Evolutionary conservation across 2,797 vertebrate genomes (phyloP).

Genomic region (Pantherophis vulpinus): DNA sequence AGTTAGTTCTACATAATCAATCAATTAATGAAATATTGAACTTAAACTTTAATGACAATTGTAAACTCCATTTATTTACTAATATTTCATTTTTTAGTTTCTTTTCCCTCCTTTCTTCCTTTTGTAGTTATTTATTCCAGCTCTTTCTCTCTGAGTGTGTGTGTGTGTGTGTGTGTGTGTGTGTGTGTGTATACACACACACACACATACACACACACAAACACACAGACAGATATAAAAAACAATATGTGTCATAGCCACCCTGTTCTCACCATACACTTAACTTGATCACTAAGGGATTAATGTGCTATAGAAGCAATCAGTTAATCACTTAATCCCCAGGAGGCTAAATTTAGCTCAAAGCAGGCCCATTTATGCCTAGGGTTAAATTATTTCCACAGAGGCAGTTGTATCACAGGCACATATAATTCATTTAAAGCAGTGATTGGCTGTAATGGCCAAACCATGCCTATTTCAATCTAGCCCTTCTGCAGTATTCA

Average conservation of each 20-base stretch:
- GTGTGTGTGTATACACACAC: background rate
- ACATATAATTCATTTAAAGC: background rate
- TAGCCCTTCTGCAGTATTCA: background rate
- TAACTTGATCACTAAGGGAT: background rate
- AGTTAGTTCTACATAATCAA: background rate
- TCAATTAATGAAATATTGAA: background rate
- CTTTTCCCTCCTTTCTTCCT: background rate
- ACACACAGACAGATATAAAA: background rate
- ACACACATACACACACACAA: background rate
- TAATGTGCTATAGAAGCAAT: background rate
- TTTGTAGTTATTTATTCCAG: background rate
- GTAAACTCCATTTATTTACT: background rate
- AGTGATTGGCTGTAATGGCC: background rate
- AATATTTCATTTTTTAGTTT: background rate
- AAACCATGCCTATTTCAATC: background rate
- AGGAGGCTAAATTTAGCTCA: background rate
- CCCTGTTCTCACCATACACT: background rate
- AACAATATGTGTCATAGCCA: background rate
- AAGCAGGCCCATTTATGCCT: background rate
- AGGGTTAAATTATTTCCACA: background rate
- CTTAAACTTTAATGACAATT: background rate
- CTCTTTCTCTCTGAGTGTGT: background rate
- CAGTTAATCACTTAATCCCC: background rate
- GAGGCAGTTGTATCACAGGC: background rate
- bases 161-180: fast-evolving